Evolutionary conservation across 1,140 invertebrate species (phyloP).

Genomic region (Pentalonia nigronervosa): DNA sequence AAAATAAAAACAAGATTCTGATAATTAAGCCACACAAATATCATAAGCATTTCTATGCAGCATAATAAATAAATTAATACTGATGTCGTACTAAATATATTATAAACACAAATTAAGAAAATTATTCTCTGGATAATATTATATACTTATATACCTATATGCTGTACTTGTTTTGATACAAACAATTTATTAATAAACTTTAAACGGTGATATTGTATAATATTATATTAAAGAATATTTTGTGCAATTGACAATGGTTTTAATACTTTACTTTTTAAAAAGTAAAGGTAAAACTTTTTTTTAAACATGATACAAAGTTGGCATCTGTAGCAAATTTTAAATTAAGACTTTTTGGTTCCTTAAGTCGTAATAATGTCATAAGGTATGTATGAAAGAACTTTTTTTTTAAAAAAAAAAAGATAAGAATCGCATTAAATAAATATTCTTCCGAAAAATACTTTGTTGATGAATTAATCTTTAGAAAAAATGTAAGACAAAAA

Average conservation of each 20-base stretch:
- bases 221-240: slow-evolving; percentile 21
- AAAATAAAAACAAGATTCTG: neutral
- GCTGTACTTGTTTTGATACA: neutral
- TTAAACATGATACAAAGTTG: neutral
- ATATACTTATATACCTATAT: neutral
- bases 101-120: neutral
- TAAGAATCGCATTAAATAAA: slow-evolving; percentile 3
- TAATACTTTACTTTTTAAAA: neutral
- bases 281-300: neutral
- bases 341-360: neutral
- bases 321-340: neutral
- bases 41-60: neutral
- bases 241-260: neutral
- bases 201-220: neutral
- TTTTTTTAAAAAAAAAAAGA: neutral
- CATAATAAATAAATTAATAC: neutral
- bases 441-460: slow-evolving; percentile 19
- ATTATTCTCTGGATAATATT: neutral
- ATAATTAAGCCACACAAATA: neutral
- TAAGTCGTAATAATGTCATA: slow-evolving; percentile 13
- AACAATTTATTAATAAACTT: neutral
- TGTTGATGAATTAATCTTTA: slow-evolving; percentile 41
- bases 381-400: neutral
- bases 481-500: neutral
- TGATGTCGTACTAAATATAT: neutral